phyloP scores from a whole-genome alignment of 2,797 vertebrate genomes.

The Melanotaenia parkinsoni region DNA sequence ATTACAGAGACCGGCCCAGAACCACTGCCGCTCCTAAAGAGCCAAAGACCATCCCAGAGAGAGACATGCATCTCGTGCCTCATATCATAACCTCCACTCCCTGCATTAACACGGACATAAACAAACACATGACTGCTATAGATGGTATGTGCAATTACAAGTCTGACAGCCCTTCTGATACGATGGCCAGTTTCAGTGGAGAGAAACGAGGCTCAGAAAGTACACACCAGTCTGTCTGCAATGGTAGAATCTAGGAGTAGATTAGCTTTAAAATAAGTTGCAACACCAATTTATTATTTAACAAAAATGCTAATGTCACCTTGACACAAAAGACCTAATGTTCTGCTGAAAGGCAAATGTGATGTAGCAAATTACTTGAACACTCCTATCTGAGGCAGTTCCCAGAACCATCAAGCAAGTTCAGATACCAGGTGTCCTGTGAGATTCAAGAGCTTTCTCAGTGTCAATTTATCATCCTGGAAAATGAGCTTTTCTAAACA shows the following conservation, averaged over 20 bases:
- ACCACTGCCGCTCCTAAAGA: constrained; percentile 26
- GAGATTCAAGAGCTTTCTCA: background rate
- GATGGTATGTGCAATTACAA: constrained; percentile 50
- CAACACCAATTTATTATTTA: background rate
- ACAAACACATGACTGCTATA: constrained; percentile 50
- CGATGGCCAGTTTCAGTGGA: background rate
- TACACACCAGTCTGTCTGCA: background rate
- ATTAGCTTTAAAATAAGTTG: background rate
- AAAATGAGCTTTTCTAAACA: background rate
- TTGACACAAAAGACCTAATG: background rate
- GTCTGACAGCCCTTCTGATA: constrained; percentile 25
- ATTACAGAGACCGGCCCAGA: constrained; percentile 26
- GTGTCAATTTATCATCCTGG: background rate
- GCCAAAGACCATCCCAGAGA: constrained; percentile 30
- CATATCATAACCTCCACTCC: constrained; percentile 20
- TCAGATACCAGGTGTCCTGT: background rate
- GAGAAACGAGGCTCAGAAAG: background rate
- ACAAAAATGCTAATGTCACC: background rate
- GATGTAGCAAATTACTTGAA: background rate
- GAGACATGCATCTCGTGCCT: constrained; percentile 24
- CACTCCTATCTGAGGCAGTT: background rate
- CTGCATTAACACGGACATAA: constrained; percentile 19
- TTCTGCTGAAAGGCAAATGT: background rate
- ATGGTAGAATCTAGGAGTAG: background rate
- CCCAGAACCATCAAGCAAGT: background rate